A percentile compares a stretch with the other conserved stretches of the same genome.
phyloP scores from a whole-genome alignment of 2,888 invertebrate species.

The Nipponacmea schrenckii region DNA sequence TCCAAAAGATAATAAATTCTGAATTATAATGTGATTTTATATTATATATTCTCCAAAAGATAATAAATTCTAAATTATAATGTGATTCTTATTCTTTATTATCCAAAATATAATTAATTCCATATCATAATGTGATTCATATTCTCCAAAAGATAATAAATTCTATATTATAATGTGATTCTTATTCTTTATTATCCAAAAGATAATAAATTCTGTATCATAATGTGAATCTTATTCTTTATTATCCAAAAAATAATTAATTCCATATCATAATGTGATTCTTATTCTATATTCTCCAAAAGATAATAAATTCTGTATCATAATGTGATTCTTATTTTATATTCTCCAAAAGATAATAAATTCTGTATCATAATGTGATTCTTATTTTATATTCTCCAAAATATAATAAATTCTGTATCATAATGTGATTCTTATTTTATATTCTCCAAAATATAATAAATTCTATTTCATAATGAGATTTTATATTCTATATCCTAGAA shows the following conservation, averaged over 20 bases:
- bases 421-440: slow-evolving; percentile 67
- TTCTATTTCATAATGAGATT: too few species aligned
- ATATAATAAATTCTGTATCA: slow-evolving; percentile 69
- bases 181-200: slow-evolving; percentile 42
- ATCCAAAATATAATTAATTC: slow-evolving; percentile 47
- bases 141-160: slow-evolving; percentile 23
- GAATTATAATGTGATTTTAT: slow-evolving; percentile 69
- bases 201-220: slow-evolving; percentile 68
- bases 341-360: slow-evolving; percentile 47
- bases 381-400: too few species aligned
- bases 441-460: slow-evolving; percentile 47
- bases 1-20: slow-evolving; percentile 67
- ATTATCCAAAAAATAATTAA: slow-evolving; percentile 48
- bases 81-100: slow-evolving; percentile 68
- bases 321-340: slow-evolving; percentile 63
- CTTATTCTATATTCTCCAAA: too few species aligned
- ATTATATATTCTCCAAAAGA: slow-evolving; percentile 67
- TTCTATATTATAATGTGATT: too few species aligned
- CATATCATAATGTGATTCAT: neutral
- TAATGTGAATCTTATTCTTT: slow-evolving; percentile 68
- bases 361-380: too few species aligned
- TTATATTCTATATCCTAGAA: too few species aligned
- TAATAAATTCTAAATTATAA: slow-evolving; percentile 69
- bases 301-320: slow-evolving; percentile 68
- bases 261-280: neutral